A percentile compares a stretch with the other conserved stretches of the same genome.
phyloP scores from a whole-genome alignment of 2,113 vertebrate species.

The Todiramphus chloris region DNA sequence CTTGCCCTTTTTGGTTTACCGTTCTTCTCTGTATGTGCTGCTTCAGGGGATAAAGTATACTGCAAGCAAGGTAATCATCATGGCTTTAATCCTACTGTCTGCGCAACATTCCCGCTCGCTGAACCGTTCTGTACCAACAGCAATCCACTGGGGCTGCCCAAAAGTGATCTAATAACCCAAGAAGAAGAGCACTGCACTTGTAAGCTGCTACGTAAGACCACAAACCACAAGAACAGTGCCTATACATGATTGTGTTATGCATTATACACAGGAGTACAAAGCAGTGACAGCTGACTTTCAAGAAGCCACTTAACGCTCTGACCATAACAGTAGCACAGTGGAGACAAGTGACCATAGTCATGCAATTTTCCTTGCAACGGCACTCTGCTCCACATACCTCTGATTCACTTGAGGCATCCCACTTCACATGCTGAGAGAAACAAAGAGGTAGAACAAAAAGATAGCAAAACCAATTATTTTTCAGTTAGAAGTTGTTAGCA shows the following conservation, averaged over 20 bases:
- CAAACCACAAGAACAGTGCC: not conserved
- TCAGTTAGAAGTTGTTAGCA: not conserved
- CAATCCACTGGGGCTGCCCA: not conserved
- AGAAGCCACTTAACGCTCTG: not conserved
- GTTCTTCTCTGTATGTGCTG: not conserved
- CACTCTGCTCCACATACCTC: not conserved
- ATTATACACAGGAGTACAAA: not conserved
- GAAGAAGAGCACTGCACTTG: accelerated
- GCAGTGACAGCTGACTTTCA: not conserved
- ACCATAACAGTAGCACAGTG: not conserved
- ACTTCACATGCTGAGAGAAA: not conserved
- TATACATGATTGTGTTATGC: not conserved
- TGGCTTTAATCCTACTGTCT: not conserved
- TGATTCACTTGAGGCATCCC: not conserved
- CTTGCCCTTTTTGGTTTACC: not conserved
- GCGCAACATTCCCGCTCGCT: not conserved
- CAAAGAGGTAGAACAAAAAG: not conserved
- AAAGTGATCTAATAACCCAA: not conserved
- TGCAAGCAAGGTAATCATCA: not conserved
- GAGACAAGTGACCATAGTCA: not conserved
- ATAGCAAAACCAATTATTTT: not conserved
- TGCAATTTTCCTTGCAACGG: not conserved
- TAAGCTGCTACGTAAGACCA: not conserved
- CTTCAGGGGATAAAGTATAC: not conserved
- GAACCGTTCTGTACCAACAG: not conserved